A percentile compares a stretch with the other conserved stretches of the same genome.
Evolutionary conservation across 2,113 vertebrate genomes (phyloP).

Genomic region (Campylomormyrus tamandua): DNA sequence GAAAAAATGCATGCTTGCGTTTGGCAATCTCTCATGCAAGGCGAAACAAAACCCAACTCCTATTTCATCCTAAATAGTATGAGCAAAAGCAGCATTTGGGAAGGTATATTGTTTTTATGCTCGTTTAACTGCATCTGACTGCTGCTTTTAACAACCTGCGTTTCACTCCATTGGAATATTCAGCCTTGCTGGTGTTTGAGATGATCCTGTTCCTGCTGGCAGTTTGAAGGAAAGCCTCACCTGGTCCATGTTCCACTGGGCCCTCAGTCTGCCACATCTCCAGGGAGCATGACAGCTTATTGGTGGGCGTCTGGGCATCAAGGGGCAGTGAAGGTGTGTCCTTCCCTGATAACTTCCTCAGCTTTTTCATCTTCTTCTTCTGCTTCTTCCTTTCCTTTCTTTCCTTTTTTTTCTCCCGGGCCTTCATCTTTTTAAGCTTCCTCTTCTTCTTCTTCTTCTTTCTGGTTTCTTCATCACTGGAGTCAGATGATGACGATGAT

Average conservation of each 20-base stretch:
- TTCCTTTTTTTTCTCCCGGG: slow-evolving; percentile 62
- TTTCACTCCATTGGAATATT: neutral
- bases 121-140: neutral
- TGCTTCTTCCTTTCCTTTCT: slow-evolving; percentile 66
- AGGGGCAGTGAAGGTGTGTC: slow-evolving; percentile 16
- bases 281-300: slow-evolving; percentile 51
- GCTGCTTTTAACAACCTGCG: neutral
- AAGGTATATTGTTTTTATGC: neutral
- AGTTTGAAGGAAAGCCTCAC: slow-evolving; percentile 40
- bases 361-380: slow-evolving; percentile 55
- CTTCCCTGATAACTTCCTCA: slow-evolving; percentile 46
- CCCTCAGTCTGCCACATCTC: slow-evolving; percentile 79
- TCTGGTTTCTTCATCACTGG: slow-evolving; percentile 52
- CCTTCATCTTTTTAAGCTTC: slow-evolving; percentile 54
- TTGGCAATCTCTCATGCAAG: neutral
- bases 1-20: neutral
- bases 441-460: slow-evolving; percentile 48
- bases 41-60: neutral
- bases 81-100: neutral
- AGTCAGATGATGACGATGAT: slow-evolving; percentile 52
- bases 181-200: neutral
- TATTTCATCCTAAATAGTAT: neutral
- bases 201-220: neutral
- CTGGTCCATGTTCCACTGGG: slow-evolving; percentile 69
- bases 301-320: slow-evolving; percentile 17